Evolutionary conservation across 2,888 invertebrate genomes (phyloP), one percentile per base, ranked within the genome.

Genomic region (Lochmaea crataegi): DNA sequence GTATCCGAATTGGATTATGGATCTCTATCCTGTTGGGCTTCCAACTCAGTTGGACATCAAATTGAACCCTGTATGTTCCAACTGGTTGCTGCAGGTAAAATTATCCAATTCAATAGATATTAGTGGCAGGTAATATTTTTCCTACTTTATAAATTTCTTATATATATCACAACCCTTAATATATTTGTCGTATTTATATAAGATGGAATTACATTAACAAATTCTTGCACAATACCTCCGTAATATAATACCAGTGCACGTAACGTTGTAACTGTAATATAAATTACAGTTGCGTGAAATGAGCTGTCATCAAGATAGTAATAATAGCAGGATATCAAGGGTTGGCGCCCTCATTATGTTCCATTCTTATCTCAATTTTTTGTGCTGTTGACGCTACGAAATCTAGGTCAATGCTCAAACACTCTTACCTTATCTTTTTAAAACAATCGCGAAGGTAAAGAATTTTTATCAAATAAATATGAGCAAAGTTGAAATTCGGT

Each of bases 51-150:
- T 72, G 96, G 96, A 77, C 89, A 92, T 71, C 96, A 96, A 86
- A 88, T 92, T 78, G 90, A 92, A 78, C 96, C 96, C 12, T 96
- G 96, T 85, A 90, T 95, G 84, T 96, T 95, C 87, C 95, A 95
- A 87, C 93, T 96, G 12, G 95, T 96, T 56, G 92, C 95, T 68
- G 96, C 96, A 81, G 96, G 96, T 96, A 42, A 42, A 32, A 32
- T 0, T 3, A 32, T 32, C 26, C 22, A 22, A 2, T 22, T 22
- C 2, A 22, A 22, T 22, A 22, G 22, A 2, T 22, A 22, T 22
- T 22, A 22, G 22, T 1, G 22, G 22, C 2, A 22, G 22, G 1
- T 22, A 2, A 22, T 2, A 22, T 22, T 22, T 22, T 22, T 22
- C 22, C 22, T 22, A 22, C 22, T 22, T 22, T 22, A 2, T 22